Evolutionary conservation across 2,888 invertebrate genomes (phyloP), one percentile per base, ranked within the genome.

Genomic region (Halictus ligatus): DNA sequence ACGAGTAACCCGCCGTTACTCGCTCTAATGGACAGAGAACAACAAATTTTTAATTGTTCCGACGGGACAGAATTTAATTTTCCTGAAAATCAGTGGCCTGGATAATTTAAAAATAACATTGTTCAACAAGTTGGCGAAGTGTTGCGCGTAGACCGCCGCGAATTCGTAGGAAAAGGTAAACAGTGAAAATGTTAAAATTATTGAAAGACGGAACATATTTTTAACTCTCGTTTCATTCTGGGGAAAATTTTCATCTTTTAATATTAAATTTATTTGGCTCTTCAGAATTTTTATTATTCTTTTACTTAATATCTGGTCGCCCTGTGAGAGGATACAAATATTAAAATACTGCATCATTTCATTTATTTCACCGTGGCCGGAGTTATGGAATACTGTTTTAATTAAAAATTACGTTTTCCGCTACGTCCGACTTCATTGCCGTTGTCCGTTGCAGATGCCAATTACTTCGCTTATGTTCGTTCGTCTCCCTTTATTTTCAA

Each of bases 21-120:
- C 25, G 71, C n/a, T 6, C 67, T n/a, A 58, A 48, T 77, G 74
- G 67, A 73, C 73, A 74, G 75, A 15, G 12, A 12, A n/a, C 21
- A 15, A 40, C 40, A 43, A 58, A 54, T 18, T 25, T 50, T 76
- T 60, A 46, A 54, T 73, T 40, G 21, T 21, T 50, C n/a, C 3
- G 0, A 3, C 25, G 6, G 21, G 8, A 10, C 15, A n/a, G 10
- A 13, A 43, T n/a, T 13, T 43, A 6, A 6, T n/a, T 71, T 21
- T 13, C n/a, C 43, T 13, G n/a, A 0, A 2, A 67, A 67, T 21
- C 40, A 13, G 12, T 13, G n/a, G 10, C 13, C 2, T 10, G 10
- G 1, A 2, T 2, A 12, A 13, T 69, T 69, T 69, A 5, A 43
- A 43, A 35, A n/a, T 12, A 71, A 43, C 35, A 12, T 3, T 21